Base-by-base conservation (phyloP, 2,113 vertebrate species). In the Ageneiosus marmoratus region DNA sequence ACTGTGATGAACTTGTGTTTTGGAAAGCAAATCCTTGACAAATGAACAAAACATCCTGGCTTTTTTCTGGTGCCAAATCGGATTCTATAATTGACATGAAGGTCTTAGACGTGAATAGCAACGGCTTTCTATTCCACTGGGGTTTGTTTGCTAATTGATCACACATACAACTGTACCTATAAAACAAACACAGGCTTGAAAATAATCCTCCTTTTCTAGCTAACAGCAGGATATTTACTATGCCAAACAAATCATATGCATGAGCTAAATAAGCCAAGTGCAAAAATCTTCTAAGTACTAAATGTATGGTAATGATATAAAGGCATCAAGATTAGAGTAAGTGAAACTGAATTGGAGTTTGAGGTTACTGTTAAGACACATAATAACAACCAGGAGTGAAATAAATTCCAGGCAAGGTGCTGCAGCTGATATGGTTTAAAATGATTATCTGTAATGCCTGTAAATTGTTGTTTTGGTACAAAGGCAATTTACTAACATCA, bases 371-470 rank as follows among this genome's bases (percentile, higher is more conserved):
- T 88, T 84, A 90, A 88, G 86, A 87, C 90, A 88, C 87, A 94
- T 93, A 91, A 92, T 93, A 91, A 89, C 91, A 92, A 92, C 90
- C 91, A 92, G 89, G 91, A 88, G 91, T 92, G 89, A 93, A 93
- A 94, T 92, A 87, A 93, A 91, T 92, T 48, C 15, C 22, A 92
- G 88, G 88, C 91, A 92, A 92, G 91, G 91, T 91, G 90, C 89
- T 93, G 90, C 91, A 94, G 93, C 92, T 93, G 91, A 92, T 93
- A 93, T 92, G 91, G 91, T 92, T 90, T 90, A 89, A 91, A 92
- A 62, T 72, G 58, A 85, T 92, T 90, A 90, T 90, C 89, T 88
- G 89, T 89, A 89, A 88, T 90, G 15, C 37, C 16, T 67, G 18
- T 44, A 51, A 50, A 50, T 74, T 86, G 32, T n/a, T 89, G 85